Evolutionary conservation across 2,113 vertebrate species (phyloP), one percentile per base, ranked within the genome.

Genomic region (human): DNA sequence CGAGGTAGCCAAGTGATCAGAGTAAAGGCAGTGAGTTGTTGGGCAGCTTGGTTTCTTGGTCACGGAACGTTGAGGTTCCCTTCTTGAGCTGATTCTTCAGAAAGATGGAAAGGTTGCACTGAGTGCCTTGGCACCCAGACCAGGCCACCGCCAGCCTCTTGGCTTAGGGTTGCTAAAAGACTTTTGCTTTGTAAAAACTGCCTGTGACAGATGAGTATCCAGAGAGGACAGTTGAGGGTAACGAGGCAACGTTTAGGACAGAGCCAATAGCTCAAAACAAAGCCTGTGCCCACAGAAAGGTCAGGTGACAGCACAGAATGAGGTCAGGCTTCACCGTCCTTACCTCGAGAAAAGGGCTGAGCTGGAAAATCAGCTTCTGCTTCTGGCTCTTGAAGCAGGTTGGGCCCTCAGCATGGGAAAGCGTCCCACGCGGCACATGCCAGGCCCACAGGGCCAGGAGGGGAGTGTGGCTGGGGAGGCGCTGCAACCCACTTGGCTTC

Each of bases 341-440:
- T 40, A 18, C 45, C n/a, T 93, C 12, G 27, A 91, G 70, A 66
- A 38, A 25, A 18, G 23, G 14, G 13, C 11, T 30, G n/a, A 86
- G 25, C 66, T 50, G 30, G 30, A 61, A n/a, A 40, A 48, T 38
- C 30, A 40, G 23, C 59, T 76, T 79, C 91, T 79, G 48, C 32
- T 61, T 61, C 84, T 50, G 57, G 23, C 16, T 13, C 45, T 12
- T 23, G 25, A 76, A 50, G 81, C 64, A 45, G 27, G 5, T 38
- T 35, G 20, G 35, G 43, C 18, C 82, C 40, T 4, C 23, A 11
- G 35, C 45, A 3, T 55, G 57, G 45, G 45, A 45, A 45, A 35
- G n/a, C n/a, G 48, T 3, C 27, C 25, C 40, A 0, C 18, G 10
- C 3, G 13, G 50, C 8, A 5, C 52, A 3, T 11, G 7, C 32